These are phyloP conservation scores for Rostratula benghalensis DNA, from an alignment of 2,113 vertebrate genomes.

Conservation along the genomic window DNA sequence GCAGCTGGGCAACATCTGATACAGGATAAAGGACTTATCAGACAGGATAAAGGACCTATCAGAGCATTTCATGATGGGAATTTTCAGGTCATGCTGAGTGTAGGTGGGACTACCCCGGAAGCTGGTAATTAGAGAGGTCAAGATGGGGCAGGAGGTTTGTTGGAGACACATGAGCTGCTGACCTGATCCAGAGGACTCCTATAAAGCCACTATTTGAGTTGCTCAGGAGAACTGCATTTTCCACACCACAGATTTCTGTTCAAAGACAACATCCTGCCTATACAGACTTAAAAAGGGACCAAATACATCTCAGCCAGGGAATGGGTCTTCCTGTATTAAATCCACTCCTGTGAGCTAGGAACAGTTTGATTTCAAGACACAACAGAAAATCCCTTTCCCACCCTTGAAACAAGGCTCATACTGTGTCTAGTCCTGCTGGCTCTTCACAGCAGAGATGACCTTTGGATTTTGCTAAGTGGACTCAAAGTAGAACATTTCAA, in stretches of 20 bases:
- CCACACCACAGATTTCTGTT: not conserved
- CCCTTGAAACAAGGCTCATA: not conserved
- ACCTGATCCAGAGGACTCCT: not conserved
- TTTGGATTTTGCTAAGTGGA: conserved; percentile 27
- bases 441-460: conserved; percentile 27
- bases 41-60: not conserved
- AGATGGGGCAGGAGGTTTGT: not conserved
- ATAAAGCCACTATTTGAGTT: not conserved
- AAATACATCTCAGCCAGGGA: not conserved
- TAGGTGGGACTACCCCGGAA: not conserved
- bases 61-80: not conserved
- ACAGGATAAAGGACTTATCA: not conserved
- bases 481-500: conserved; percentile 14
- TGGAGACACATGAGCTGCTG: not conserved
- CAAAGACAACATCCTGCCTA: not conserved
- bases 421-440: not conserved
- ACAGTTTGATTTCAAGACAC: not conserved
- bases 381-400: not conserved
- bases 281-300: not conserved
- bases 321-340: not conserved
- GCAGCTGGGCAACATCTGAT: not conserved
- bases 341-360: not conserved
- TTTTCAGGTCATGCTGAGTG: not conserved
- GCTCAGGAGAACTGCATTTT: not conserved
- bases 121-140: not conserved